These are phyloP conservation scores for Peromyscus melanophrys DNA, from an alignment of 2,797 vertebrate species.

Conservation along the genomic window DNA sequence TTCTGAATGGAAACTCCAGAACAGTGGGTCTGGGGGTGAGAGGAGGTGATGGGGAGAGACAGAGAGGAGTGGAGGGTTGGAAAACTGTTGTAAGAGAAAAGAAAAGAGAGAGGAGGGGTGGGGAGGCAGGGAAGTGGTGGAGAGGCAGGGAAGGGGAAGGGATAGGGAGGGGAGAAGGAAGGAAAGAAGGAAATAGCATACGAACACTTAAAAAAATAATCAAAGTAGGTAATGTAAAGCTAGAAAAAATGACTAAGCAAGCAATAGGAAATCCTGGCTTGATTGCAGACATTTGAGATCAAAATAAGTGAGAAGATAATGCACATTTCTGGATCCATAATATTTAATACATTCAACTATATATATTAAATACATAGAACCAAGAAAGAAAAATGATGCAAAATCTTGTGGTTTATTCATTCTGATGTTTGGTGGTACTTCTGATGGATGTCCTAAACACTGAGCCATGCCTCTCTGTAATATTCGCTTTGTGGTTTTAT, in stretches of 20 bases:
- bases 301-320: neutral
- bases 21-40: neutral
- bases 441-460: neutral
- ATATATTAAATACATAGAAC: neutral
- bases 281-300: neutral
- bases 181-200: neutral
- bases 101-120: neutral
- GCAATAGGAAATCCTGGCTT: neutral
- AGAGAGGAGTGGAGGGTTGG: neutral
- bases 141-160: too few relatives aligned
- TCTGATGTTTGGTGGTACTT: neutral
- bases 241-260: neutral
- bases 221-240: neutral
- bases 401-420: neutral
- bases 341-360: neutral
- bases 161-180: neutral
- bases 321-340: neutral
- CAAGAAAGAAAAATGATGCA: neutral
- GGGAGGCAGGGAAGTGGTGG: too few relatives aligned
- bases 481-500: neutral
- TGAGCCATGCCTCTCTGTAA: neutral
- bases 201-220: neutral
- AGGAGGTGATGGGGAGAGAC: neutral
- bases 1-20: neutral
- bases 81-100: neutral